Base-by-base conservation (phyloP, 2,113 vertebrate species). In the Periophthalmodon schlosseri region DNA sequence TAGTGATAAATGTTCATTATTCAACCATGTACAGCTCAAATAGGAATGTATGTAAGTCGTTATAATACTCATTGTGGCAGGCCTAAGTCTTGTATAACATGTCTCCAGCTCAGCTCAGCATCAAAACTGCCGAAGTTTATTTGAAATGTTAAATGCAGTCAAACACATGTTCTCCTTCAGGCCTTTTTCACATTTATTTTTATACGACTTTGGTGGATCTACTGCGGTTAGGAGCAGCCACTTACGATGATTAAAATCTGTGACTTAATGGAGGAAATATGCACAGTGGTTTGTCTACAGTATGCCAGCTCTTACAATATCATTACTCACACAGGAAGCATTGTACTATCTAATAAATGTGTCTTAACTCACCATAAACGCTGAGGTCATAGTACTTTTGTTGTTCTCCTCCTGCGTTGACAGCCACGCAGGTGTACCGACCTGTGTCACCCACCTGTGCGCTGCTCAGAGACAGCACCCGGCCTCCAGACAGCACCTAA, bases 321-420 rank as follows among this genome's bases (percentile, higher is more conserved):
- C 20, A 65, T 65, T 44, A 65, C 63, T 65, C 63, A 65, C 63
- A 44, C 63, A 65, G 63, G 63, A 65, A 39, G 21, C n/a, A 16
- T 16, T 23, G 9, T 44, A 10, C 3, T 44, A 14, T 39, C 18
- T 63, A 15, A 54, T 2, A 64, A 73, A 64, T 13, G 4, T 34
- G 15, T 57, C 69, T 65, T 54, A 58, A 73, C 96, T 96, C 88
- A 99, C 98, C 96, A 11, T 96, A 93, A 39, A 99, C 96, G 14
- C 76, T 93, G 61, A 99, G 93, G 70, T 97, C 91, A 2, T 93
- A 91, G 44, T 97, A 95, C 60, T 88, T 94, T 6, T 96, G 96
- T 69, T 95, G 94, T 72, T 99, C 98, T 9, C 98, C 98, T 0
- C 96, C 98, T 12, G 97, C 96, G 0, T 97, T 99, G 74, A 98